Conservation (phyloP, 2,113 vertebrate species). For the Oreochromis aureus region DNA sequence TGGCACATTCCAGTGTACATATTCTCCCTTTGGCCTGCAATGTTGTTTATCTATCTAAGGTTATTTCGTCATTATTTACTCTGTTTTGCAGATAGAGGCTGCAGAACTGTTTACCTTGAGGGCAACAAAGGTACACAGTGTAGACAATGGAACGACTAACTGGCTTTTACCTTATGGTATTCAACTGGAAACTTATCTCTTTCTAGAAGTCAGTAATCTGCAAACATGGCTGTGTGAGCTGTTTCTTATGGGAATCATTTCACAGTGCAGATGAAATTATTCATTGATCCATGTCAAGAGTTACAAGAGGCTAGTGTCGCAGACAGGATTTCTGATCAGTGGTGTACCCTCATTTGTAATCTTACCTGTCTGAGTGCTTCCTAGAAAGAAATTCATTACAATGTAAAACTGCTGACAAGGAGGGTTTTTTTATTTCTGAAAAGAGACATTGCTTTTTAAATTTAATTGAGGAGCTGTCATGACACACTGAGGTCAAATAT, state of each 20-base stretch:
- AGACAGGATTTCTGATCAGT: background rate
- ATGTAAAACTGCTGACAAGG: background rate
- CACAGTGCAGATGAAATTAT: background rate
- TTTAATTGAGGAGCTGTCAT: background rate
- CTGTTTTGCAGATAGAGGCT: background rate
- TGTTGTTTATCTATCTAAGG: background rate
- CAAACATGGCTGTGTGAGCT: background rate
- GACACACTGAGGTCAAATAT: background rate
- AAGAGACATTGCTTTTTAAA: background rate
- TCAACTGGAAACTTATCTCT: background rate
- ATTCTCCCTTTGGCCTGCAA: background rate
- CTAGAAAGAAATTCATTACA: background rate
- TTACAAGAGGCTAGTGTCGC: background rate
- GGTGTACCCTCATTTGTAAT: background rate
- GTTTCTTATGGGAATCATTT: background rate
- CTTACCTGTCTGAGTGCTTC: background rate
- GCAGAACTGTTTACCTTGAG: background rate
- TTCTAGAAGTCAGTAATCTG: background rate
- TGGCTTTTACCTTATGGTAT: background rate
- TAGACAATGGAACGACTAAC: background rate
- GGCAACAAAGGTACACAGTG: background rate
- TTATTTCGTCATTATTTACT: background rate
- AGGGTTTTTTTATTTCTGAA: background rate
- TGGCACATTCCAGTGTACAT: background rate
- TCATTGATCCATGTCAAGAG: background rate